Conservation (phyloP, 2,797 vertebrate species). For the Pygocentrus nattereri region DNA sequence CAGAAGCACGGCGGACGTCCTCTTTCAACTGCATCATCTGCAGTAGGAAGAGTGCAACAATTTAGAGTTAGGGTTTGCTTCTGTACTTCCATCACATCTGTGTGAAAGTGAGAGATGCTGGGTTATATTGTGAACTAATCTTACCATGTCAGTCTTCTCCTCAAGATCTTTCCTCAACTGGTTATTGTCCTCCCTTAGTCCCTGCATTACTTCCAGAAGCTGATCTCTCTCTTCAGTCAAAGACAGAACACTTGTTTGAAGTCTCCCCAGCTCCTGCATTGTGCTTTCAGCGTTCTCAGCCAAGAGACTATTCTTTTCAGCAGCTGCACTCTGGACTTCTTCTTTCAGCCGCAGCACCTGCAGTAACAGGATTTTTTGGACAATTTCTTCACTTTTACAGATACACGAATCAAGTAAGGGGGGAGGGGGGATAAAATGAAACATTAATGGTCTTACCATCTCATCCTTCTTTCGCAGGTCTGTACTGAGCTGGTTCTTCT, state of each 20-base stretch:
- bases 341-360: conserved; percentile 41
- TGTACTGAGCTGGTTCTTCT: conserved; percentile 65
- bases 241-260: conserved; percentile 60
- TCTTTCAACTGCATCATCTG: conserved; percentile 41
- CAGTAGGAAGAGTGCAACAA: background rate
- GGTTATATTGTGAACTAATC: background rate
- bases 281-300: conserved; percentile 43
- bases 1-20: conserved; percentile 30
- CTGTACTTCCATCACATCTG: background rate
- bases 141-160: conserved; percentile 62
- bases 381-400: background rate
- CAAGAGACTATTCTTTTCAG: conserved; percentile 53
- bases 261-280: conserved; percentile 33
- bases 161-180: conserved; percentile 66
- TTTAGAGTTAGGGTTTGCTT: background rate
- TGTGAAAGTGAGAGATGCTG: background rate
- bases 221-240: conserved; percentile 72
- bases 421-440: too few relatives aligned
- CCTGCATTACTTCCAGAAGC: conserved; percentile 67
- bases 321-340: conserved; percentile 31
- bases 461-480: conserved; percentile 69
- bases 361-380: background rate
- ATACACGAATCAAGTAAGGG: background rate
- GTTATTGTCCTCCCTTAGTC: conserved; percentile 64
- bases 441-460: background rate